These are phyloP conservation scores for Notarius lentiginosus DNA, from an alignment of 2,113 vertebrate species.

Conservation along the genomic window DNA sequence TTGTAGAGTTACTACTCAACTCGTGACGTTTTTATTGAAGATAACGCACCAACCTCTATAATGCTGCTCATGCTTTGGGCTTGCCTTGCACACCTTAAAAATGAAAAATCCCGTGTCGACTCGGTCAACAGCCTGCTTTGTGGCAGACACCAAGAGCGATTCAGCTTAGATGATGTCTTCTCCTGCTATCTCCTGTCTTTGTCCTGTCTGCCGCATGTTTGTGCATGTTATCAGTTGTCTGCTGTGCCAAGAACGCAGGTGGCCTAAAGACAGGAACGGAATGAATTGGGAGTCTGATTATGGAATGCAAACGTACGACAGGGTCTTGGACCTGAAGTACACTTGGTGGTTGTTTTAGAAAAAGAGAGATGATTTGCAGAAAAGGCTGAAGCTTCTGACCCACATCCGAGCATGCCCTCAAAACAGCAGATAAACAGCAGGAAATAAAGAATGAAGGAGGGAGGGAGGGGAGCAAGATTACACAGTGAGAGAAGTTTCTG, in stretches of 20 bases:
- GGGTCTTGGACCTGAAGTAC: slow-evolving; percentile 5
- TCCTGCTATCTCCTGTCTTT: not conserved
- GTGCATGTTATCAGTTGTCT: slow-evolving; percentile 49
- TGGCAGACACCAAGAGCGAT: slow-evolving; percentile 8
- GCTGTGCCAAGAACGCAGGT: slow-evolving; percentile 42
- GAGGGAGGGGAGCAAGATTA: slow-evolving; percentile 21
- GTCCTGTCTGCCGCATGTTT: slow-evolving; percentile 1
- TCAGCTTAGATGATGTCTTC: slow-evolving; percentile 24
- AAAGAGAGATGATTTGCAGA: not conserved
- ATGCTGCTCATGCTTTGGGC: not conserved
- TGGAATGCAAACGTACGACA: slow-evolving; percentile 47
- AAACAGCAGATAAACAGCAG: slow-evolving; percentile 35
- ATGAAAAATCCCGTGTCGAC: not conserved
- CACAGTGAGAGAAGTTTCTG: slow-evolving; percentile 10
- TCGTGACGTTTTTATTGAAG: not conserved
- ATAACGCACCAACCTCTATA: not conserved
- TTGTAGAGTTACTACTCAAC: not conserved
- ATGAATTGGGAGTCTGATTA: slow-evolving; percentile 60
- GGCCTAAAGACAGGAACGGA: slow-evolving; percentile 9
- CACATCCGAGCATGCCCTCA: slow-evolving; percentile 50
- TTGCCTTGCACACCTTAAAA: not conserved
- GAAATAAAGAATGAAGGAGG: not conserved
- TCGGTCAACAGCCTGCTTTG: not conserved
- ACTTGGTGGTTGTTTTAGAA: slow-evolving; percentile 29
- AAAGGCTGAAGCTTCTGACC: slow-evolving; percentile 43